A percentile compares a stretch with the other conserved stretches of the same genome.
Evolutionary conservation across 2,113 vertebrate species (phyloP).

Genomic region (Lepus americanus): DNA sequence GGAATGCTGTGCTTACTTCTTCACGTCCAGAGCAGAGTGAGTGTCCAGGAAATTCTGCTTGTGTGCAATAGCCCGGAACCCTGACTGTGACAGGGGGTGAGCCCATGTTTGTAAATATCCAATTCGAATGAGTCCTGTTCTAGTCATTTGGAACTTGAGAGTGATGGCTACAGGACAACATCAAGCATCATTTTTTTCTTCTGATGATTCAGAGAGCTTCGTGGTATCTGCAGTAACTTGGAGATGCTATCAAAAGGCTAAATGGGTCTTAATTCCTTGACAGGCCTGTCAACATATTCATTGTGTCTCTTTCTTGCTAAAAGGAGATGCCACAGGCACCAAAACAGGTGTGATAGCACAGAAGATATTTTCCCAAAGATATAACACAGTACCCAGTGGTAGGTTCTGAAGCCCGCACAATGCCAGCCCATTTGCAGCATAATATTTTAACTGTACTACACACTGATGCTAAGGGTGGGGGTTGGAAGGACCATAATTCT

Average conservation of each 20-base stretch:
- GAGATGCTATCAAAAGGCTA: not conserved
- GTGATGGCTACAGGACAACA: not conserved
- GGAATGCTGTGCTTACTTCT: not conserved
- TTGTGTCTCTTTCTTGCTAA: not conserved
- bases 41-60: not conserved
- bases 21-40: not conserved
- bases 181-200: not conserved
- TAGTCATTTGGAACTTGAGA: slow-evolving; percentile 20
- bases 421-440: not conserved
- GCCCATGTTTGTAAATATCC: not conserved
- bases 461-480: not conserved
- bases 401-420: not conserved
- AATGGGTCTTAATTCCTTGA: not conserved
- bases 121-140: not conserved
- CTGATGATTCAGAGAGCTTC: not conserved
- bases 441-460: not conserved
- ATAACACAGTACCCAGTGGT: not conserved
- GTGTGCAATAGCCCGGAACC: not conserved
- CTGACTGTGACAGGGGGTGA: not conserved
- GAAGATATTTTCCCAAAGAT: slow-evolving; percentile 22
- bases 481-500: not conserved
- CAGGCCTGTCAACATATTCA: not conserved
- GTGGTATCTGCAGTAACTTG: not conserved
- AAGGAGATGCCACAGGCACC: not conserved
- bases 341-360: not conserved